Percentiles rank a stretch among this genome's conserved stretches.
Conservation (phyloP, 2,888 invertebrate species). For the Eupithecia exiguata region DNA sequence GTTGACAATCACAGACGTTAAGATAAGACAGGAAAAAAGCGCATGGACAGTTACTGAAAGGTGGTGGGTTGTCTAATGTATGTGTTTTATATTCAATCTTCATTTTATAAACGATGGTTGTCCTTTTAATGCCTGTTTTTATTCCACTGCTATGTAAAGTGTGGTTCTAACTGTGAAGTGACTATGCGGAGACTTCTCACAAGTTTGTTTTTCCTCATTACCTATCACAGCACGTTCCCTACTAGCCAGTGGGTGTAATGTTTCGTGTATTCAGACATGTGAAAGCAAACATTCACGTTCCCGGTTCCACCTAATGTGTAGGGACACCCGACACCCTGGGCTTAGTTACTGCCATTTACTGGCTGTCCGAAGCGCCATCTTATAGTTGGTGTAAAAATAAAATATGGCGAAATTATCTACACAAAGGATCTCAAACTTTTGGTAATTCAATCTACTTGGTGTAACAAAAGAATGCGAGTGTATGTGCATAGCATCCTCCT, state of each 20-base stretch:
- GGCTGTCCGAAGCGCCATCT: constrained; percentile 28
- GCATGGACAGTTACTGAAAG: background rate
- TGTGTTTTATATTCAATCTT: background rate
- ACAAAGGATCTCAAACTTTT: background rate
- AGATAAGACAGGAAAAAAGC: background rate
- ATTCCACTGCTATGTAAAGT: background rate
- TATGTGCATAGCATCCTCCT: background rate
- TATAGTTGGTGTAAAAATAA: background rate
- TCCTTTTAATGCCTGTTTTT: background rate
- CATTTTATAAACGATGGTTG: background rate
- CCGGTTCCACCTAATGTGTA: constrained; percentile 74
- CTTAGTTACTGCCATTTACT: constrained; percentile 38
- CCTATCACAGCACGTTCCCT: constrained; percentile 48
- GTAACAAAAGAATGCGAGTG: background rate
- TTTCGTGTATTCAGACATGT: constrained; percentile 74
- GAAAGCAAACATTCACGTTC: constrained; percentile 79
- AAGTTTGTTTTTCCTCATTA: constrained; percentile 32
- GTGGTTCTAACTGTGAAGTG: background rate
- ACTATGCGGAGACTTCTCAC: background rate
- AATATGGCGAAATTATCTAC: background rate
- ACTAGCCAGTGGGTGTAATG: constrained; percentile 66
- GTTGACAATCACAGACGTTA: background rate
- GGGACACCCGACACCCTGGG: constrained; percentile 74
- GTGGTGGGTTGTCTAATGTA: background rate
- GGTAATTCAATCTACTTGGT: background rate